Evolutionary conservation across 2,113 vertebrate genomes (phyloP).

Genomic region (Odobenus rosmarus): DNA sequence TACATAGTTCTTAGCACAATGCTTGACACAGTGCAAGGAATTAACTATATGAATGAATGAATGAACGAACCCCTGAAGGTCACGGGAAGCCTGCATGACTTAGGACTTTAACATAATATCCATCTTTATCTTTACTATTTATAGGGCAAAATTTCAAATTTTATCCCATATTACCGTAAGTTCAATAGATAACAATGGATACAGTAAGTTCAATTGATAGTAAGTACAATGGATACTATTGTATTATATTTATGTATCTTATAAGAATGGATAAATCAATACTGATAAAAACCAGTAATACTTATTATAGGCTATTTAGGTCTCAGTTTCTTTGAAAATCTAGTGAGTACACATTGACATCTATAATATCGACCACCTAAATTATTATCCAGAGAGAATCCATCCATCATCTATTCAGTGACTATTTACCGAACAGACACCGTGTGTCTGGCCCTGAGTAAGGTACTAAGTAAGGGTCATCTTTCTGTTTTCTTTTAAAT

Average conservation of each 20-base stretch:
- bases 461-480: background rate
- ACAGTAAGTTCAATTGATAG: background rate
- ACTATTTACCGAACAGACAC: slow-evolving; percentile 1
- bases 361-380: background rate
- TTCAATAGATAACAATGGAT: background rate
- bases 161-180: background rate
- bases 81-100: background rate
- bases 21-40: background rate
- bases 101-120: background rate
- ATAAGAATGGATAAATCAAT: background rate
- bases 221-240: background rate
- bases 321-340: slow-evolving; percentile 32
- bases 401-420: background rate
- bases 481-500: background rate
- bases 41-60: background rate
- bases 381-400: slow-evolving; percentile 1
- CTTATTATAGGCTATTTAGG: background rate
- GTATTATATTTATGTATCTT: background rate
- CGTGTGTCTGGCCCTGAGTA: background rate
- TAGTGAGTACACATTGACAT: background rate
- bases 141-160: background rate
- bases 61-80: background rate
- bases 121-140: background rate
- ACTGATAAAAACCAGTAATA: slow-evolving; percentile 24
- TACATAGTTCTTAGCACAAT: background rate